phyloP scores from a whole-genome alignment of 2,113 vertebrate species.

The Grammomys dolichurus region DNA sequence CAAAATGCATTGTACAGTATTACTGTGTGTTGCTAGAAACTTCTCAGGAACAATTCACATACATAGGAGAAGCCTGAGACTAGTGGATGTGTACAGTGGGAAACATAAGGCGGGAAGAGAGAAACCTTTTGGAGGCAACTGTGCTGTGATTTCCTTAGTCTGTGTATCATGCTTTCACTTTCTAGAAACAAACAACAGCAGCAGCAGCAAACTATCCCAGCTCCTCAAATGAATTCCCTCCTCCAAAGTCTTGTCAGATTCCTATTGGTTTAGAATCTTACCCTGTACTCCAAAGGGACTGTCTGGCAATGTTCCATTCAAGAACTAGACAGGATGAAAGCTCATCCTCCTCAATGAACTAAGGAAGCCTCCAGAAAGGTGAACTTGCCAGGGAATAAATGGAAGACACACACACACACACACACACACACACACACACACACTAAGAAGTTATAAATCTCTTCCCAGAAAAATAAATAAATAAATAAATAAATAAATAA shows the following conservation, averaged over 20 bases:
- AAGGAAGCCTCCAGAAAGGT: constrained; percentile 66
- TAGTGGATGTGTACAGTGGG: background rate
- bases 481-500: background rate
- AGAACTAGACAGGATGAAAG: constrained; percentile 36
- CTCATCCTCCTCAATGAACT: constrained; percentile 42
- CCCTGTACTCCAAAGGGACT: background rate
- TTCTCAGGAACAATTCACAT: background rate
- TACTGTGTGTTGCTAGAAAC: background rate
- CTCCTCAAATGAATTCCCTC: background rate
- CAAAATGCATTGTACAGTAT: background rate
- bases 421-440: background rate
- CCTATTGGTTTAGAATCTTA: background rate
- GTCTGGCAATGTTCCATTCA: background rate
- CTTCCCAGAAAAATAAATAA: background rate
- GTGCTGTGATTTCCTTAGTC: background rate
- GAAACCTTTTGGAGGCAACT: background rate
- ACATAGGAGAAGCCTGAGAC: background rate
- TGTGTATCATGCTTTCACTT: background rate
- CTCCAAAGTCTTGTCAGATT: background rate
- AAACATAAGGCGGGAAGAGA: background rate
- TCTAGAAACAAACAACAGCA: background rate
- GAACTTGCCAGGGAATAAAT: constrained; percentile 65
- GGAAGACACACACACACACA: constrained; percentile 19
- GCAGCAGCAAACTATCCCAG: background rate
- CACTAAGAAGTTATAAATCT: constrained; percentile 76